Evolutionary conservation across 2,888 invertebrate species (phyloP), one percentile per base, ranked within the genome.

Genomic region (Bembecia ichneumoniformis): DNA sequence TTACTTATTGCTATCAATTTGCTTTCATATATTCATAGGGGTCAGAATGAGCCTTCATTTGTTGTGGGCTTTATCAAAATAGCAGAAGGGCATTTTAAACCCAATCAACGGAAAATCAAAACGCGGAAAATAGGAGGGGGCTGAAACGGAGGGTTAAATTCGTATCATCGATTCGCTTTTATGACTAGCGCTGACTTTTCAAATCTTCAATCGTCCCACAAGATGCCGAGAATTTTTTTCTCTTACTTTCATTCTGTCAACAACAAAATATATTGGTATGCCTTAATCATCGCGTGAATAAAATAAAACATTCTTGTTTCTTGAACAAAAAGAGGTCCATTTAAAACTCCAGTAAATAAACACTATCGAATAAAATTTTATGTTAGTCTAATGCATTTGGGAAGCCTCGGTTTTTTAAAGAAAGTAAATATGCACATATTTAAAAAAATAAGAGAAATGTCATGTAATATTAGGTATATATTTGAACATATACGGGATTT

Each of bases 71-170:
- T 74, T 80, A 79, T 73, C 73, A 77, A 78, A 77, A 82, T 74
- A 75, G 72, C 73, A 63, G 71, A 71, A 72, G 76, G 76, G 74
- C 74, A 81, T 81, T 86, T 83, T 83, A 82, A 84, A 83, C 82
- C 77, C 80, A 83, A 86, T 84, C 82, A 82, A 81, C 63, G 75
- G 77, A 81, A 83, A 87, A 83, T 84, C 84, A 84, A 83, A 86
- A 83, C 68, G 82, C 84, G 82, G 82, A 82, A 84, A 84, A 86
- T 81, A 66, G 73, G 66, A 77, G 77, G 82, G 82, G 71, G 65
- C 71, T 74, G 69, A 64, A 79, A 77, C 78, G 75, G 83, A 84
- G 82, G 86, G 83, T 82, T 82, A 82, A 82, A 81, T 74, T 79
- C 75, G 62, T 70, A 73, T 75, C 77, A 86, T 84, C 82, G 83